Evolutionary conservation across 2,888 invertebrate genomes (phyloP), one percentile per base, ranked within the genome.

Genomic region (Chromoteleia sp.): DNA sequence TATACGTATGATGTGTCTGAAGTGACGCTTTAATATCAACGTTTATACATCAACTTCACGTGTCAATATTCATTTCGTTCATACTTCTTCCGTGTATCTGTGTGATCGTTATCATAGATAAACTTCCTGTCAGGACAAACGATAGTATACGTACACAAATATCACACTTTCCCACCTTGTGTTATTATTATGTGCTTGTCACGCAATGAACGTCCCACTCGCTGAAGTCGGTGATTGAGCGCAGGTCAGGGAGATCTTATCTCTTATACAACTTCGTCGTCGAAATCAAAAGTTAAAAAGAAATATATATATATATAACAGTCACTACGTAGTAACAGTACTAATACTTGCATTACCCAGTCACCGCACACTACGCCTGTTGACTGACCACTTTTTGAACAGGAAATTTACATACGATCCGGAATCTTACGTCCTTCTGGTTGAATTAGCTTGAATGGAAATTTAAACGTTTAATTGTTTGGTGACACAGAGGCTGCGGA

Each of bases 181-280:
- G 19, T 58, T 50, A 52, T 75, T 33, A 50, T 63, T 67, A 56
- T 61, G 52, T 29, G 30, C 56, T 59, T 41, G 15, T 50, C 14
- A 52, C 50, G 45, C 50, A 63, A 50, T 21, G 17, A 14, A 71
- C 48, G 30, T 59, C 39, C 10, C 15, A 7, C 21, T 61, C 54
- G 56, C 33, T 54, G 45, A 6, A 63, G 17, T 68, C 12, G 25
- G 71, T 71, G 74, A 56, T 61, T 63, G 68, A 80, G 80, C 74
- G 58, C 74, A 50, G 71, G 39, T 58, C 10, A 67, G 59, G 81
- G 71, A 81, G 76, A 81, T 76, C 71, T 81, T 81, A 70, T 75
- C 68, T 75, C 58, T 70, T 68, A 76, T 65, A 79, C 56, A 76
- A 52, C 39, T 58, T 59, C 39, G 58, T 65, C 67, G 30, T 73